phyloP scores from a whole-genome alignment of 2,888 invertebrate genomes.

The Tenthredo distinguenda region DNA sequence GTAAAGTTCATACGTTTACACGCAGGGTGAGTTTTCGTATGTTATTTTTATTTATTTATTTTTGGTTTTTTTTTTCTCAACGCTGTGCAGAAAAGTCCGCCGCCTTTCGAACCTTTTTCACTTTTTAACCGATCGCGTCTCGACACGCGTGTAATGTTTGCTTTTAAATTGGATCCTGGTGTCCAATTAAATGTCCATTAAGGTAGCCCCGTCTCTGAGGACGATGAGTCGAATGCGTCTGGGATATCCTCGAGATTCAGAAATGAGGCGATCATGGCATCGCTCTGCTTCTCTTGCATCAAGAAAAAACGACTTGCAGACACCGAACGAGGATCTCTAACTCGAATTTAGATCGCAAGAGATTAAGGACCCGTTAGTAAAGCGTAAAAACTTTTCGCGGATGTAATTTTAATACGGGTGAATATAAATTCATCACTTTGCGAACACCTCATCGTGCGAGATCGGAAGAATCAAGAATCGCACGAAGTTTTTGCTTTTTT shows the following conservation, averaged over 20 bases:
- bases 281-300: constrained; percentile 1
- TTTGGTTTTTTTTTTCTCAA: neutral
- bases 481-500: too few species aligned
- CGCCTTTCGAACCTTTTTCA: constrained; percentile 26
- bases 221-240: constrained; percentile 32
- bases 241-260: neutral
- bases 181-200: constrained; percentile 42
- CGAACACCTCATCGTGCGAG: neutral
- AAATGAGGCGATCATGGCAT: constrained; percentile 38
- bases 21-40: neutral
- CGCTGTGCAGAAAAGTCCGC: neutral
- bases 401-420: neutral
- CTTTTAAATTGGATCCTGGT: constrained; percentile 32
- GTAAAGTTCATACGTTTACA: neutral
- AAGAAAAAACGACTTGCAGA: too few species aligned
- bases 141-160: constrained; percentile 32
- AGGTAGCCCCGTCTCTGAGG: neutral
- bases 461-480: too few species aligned
- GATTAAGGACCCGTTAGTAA: constrained; percentile 1
- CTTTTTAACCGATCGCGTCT: constrained; percentile 55
- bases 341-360: constrained; percentile 6
- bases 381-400: neutral
- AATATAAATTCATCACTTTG: neutral
- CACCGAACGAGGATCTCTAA: neutral
- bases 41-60: neutral